phyloP scores from a whole-genome alignment of 1,140 invertebrate species.

The Pemphigus obesinymphae region DNA sequence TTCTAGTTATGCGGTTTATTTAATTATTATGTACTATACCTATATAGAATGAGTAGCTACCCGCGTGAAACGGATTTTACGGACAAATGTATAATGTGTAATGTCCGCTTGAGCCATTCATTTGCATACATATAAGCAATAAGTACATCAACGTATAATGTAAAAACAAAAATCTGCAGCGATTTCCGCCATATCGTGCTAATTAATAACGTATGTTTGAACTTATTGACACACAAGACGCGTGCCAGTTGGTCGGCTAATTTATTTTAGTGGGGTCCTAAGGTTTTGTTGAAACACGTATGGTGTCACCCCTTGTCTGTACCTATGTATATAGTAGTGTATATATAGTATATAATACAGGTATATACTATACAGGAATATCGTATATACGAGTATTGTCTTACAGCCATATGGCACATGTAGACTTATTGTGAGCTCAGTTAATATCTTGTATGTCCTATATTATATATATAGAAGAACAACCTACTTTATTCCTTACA shows the following conservation, averaged over 20 bases:
- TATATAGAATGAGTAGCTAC: too few species aligned
- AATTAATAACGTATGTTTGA: neutral
- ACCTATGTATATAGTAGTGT: neutral
- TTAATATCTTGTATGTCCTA: neutral
- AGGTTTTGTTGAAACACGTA: conserved; percentile 1
- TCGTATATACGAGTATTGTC: neutral
- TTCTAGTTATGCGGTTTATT: too few species aligned
- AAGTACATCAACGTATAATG: too few species aligned
- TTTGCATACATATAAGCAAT: too few species aligned
- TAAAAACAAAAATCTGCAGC: too few species aligned
- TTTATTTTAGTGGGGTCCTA: neutral
- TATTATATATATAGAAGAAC: neutral
- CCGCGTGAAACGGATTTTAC: too few species aligned
- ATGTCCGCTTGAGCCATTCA: too few species aligned
- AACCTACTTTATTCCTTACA: neutral
- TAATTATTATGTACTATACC: too few species aligned
- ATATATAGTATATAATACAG: neutral
- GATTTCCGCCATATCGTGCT: too few species aligned
- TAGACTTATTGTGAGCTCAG: neutral
- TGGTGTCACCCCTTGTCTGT: neutral
- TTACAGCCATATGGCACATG: conserved; percentile 26
- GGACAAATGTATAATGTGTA: too few species aligned
- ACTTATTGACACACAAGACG: neutral
- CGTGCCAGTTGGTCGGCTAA: neutral
- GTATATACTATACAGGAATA: neutral